A percentile compares a stretch with the other conserved stretches of the same genome.
phyloP scores from a whole-genome alignment of 2,113 vertebrate genomes.

The Danio rerio region GRCz12tu NC_133180.1:23190501-23191000 shows the following conservation, averaged over 20 bases:
- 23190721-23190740: conserved; percentile 78
- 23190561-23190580: conserved; percentile 23
- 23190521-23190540: conserved; percentile 68
- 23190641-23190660: conserved; percentile 72
- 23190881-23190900: neutral
- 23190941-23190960: neutral
- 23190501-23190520: conserved; percentile 36
- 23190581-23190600: conserved; percentile 40
- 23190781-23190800: conserved; percentile 5
- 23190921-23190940: conserved; percentile 57
- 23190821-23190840: conserved; percentile 24
- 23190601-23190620: conserved; percentile 34
- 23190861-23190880: conserved; percentile 1
- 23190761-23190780: conserved; percentile 50
- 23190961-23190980: neutral
- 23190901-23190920: conserved; percentile 30
- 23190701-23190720: conserved; percentile 65
- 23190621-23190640: conserved; percentile 58
- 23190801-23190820: conserved; percentile 55
- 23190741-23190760: conserved; percentile 69
- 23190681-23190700: conserved; percentile 74
- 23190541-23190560: conserved; percentile 68
- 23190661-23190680: conserved; percentile 83
- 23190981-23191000: neutral
- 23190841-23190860: conserved; percentile 59